Base-by-base conservation (phyloP, 2,113 vertebrate species). In the Protomyctophum bolini region DNA sequence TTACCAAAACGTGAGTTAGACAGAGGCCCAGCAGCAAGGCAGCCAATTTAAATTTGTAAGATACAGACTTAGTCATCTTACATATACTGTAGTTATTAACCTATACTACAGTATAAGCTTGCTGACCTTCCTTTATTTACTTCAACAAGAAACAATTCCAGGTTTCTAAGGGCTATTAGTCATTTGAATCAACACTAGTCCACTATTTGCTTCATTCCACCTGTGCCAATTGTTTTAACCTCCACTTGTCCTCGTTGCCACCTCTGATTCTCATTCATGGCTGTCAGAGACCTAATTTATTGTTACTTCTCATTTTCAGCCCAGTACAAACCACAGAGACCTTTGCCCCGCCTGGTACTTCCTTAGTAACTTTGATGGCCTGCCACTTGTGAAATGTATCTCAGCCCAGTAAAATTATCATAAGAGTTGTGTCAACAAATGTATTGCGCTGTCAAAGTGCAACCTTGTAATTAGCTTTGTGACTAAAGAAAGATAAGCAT, bases 261-360 rank as follows among this genome's bases (percentile, higher is more conserved):
- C 33, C 33, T 41, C 5, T 78, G 83, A 87, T 89, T 85, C 76
- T 33, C 62, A 61, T 63, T 75, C 61, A 79, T 78, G 64, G 21
- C 73, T 50, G 29, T 59, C 56, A 79, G 66, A 58, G 63, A 79
- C 77, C 73, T 52, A 61, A 6, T 79, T 76, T 67, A 81, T 69
- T 65, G 6, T 67, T 79, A 73, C 89, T 91, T 90, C 88, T 91
- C 77, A 78, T 83, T 91, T 88, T 77, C 41, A 72, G 70, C 48
- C 64, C 77, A 63, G 83, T 54, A 14, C 79, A 14, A 81, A 10
- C 70, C 61, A 62, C 45, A 29, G 10, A 72, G 75, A 91, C 86
- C 87, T 91, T 89, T 85, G 85, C 57, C 63, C 79, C 76, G 76
- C 81, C 85, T 83, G 58, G 58, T 64, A 91, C 86, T 91, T 92